Evolutionary conservation across 2,797 vertebrate species (phyloP), one percentile per base, ranked within the genome.

Genomic region (Megaceryle alcyon): DNA sequence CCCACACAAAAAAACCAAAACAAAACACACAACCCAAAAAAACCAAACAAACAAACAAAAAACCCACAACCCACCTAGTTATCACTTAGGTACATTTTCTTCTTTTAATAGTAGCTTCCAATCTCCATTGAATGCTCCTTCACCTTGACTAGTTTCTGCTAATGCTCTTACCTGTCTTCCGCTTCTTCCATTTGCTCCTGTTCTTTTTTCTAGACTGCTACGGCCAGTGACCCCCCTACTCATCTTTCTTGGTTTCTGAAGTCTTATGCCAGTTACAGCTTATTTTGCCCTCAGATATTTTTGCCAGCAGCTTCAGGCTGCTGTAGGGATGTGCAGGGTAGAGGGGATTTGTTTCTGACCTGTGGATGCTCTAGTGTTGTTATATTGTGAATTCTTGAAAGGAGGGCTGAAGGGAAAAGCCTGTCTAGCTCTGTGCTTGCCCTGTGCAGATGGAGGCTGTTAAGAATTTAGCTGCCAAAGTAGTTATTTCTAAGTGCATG

Each of bases 111-210:
- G 4, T 25, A 51, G 9, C 14, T 83, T 61, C 26, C 18, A 37
- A 0, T 69, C 37, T 85, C 17, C 4, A 9, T 13, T 1, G 5
- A 64, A 26, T 20, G 4, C 15, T 3, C 1, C 19, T 56, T 72
- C 12, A 6, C 23, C 82, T 49, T 44, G n/a, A 39, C n/a, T 65
- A 7, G 16, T 16, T 69, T 63, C 72, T 70, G 31, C 37, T 57
- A 12, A 31, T 28, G 29, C 6, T 65, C 11, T 85, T 37, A 9
- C 17, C 10, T 54, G 7, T 63, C 3, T 86, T 21, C 21, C 8
- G 2, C 69, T 77, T 63, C 3, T 86, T 21, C 21, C 8, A 3
- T 72, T 77, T 65, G 28, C 16, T 53, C 33, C 51, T 80, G 9
- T 29, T 85, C 33, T 64, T 82, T 57, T 23, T 63, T 82, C 12